phyloP scores from a whole-genome alignment of 1,140 invertebrate genomes.

The Oryzaephilus surinamensis region DNA sequence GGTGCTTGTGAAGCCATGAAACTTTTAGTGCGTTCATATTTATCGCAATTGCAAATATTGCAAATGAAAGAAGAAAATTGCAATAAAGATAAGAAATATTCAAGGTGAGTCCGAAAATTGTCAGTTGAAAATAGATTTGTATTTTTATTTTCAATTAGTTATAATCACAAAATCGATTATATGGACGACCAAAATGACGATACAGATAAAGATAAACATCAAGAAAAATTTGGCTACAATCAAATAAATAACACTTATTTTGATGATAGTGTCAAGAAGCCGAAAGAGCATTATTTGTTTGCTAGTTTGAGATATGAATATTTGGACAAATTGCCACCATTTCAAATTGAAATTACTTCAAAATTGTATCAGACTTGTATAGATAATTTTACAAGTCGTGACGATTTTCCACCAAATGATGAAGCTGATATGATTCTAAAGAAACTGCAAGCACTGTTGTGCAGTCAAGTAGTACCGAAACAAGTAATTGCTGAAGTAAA shows the following conservation, averaged over 20 bases:
- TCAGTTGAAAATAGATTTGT: no score
- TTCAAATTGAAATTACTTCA: slow-evolving; percentile 29
- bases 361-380: slow-evolving; percentile 27
- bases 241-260: slow-evolving; percentile 26
- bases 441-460: slow-evolving; percentile 33
- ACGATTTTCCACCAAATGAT: slow-evolving; percentile 12
- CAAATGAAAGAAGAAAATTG: slow-evolving; percentile 21
- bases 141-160: no score
- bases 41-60: slow-evolving; percentile 40
- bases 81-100: slow-evolving; percentile 7
- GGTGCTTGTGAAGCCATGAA: slow-evolving; percentile 43
- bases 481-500: slow-evolving; percentile 27
- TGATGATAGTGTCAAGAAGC: slow-evolving; percentile 22
- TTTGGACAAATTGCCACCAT: slow-evolving; percentile 42
- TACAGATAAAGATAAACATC: slow-evolving; percentile 22
- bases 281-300: slow-evolving; percentile 37
- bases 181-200: slow-evolving; percentile 24
- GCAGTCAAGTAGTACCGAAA: slow-evolving; percentile 29
- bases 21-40: slow-evolving; percentile 44
- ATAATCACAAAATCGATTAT: not conserved
- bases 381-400: slow-evolving; percentile 14
- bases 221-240: slow-evolving; percentile 21
- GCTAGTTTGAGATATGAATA: slow-evolving; percentile 37
- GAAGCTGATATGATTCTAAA: slow-evolving; percentile 29
- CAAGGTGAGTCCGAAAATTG: slow-evolving; percentile 33